Percentiles rank a stretch among this genome's conserved stretches.
phyloP scores from a whole-genome alignment of 2,797 vertebrate genomes.

The Distichodus sexfasciatus region DNA sequence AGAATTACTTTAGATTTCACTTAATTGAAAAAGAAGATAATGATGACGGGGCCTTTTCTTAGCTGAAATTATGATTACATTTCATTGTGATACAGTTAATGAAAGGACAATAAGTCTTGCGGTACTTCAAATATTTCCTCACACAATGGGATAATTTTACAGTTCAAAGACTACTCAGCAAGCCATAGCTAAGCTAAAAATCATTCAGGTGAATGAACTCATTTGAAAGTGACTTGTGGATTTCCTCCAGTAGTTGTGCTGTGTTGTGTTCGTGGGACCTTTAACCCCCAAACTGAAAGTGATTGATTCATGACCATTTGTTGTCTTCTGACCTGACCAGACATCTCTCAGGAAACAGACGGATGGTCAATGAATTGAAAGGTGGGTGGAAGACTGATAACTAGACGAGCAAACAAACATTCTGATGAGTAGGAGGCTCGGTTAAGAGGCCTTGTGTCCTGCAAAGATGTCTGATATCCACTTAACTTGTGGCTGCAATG shows the following conservation, averaged over 20 bases:
- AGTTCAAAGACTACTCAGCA: slow-evolving; percentile 12
- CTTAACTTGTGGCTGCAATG: no score
- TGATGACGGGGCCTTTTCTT: slow-evolving; percentile 44
- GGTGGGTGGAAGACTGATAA: slow-evolving; percentile 7
- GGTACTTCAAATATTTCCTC: slow-evolving; percentile 32
- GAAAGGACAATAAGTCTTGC: slow-evolving; percentile 4
- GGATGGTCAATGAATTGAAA: slow-evolving; percentile 1
- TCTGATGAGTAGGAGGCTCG: neutral
- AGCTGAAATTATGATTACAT: slow-evolving; percentile 23
- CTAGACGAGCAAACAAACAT: neutral
- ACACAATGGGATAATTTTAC: slow-evolving; percentile 37
- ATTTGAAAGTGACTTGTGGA: neutral
- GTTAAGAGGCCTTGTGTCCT: neutral
- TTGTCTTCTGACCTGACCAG: neutral
- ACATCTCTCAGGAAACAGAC: no score
- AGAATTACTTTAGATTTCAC: slow-evolving; percentile 44
- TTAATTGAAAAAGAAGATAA: slow-evolving; percentile 65
- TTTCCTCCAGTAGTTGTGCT: neutral
- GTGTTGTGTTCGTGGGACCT: neutral
- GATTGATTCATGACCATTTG: neutral
- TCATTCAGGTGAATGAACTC: neutral
- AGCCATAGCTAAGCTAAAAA: neutral
- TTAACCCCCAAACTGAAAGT: neutral
- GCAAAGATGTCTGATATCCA: no score
- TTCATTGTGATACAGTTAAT: slow-evolving; percentile 23